These are phyloP conservation scores for Argya squamiceps DNA, from an alignment of 2,797 vertebrate genomes.

Conservation along the genomic window DNA sequence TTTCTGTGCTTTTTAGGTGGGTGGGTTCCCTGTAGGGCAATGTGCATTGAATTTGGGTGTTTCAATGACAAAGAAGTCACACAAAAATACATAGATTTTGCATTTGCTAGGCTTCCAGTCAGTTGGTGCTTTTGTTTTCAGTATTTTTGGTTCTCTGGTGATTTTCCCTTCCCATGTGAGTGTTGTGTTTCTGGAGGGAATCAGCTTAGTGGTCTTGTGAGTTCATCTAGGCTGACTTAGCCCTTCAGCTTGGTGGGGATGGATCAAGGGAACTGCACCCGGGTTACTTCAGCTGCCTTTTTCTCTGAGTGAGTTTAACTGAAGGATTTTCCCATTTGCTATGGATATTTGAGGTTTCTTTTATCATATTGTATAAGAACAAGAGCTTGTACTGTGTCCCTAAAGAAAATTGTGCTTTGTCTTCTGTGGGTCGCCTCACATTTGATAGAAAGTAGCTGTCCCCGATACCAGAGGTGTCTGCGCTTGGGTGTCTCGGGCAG, in stretches of 20 bases:
- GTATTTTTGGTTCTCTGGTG: not conserved
- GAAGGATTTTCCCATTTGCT: not conserved
- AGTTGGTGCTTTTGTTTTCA: not conserved
- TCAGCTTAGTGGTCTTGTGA: not conserved
- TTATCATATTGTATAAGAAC: accelerated
- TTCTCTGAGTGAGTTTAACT: not conserved
- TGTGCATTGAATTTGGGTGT: slow-evolving; percentile 33
- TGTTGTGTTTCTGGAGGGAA: not conserved
- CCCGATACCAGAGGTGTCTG: not conserved
- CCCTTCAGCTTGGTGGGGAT: not conserved
- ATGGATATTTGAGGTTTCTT: not conserved
- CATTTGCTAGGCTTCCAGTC: not conserved
- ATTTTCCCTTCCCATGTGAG: not conserved
- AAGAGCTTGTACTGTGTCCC: not conserved
- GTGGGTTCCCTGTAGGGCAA: slow-evolving; percentile 52
- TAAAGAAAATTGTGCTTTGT: not conserved
- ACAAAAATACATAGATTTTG: not conserved
- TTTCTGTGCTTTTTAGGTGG: slow-evolving; percentile 33
- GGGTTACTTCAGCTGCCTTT: not conserved
- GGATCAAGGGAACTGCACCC: not conserved
- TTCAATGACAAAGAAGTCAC: not conserved
- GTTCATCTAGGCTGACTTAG: not conserved
- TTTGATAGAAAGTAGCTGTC: not conserved
- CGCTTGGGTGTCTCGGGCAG: accelerated
- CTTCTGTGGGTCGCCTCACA: accelerated